phyloP scores from a whole-genome alignment of 2,888 invertebrate species.

The Cynaeus angustus region DNA sequence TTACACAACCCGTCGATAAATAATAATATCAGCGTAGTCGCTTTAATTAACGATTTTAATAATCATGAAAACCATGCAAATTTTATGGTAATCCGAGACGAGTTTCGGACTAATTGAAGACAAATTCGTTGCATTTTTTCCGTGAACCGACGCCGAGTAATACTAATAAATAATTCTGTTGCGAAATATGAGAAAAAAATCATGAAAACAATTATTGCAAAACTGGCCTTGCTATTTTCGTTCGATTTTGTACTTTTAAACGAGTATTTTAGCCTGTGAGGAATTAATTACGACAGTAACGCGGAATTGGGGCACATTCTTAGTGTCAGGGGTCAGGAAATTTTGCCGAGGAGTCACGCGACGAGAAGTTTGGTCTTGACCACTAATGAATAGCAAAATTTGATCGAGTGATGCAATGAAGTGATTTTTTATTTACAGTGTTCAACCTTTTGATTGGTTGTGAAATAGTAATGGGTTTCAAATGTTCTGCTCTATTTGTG shows the following conservation, averaged over 20 bases:
- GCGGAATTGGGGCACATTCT: constrained; percentile 2
- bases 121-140: constrained; percentile 3
- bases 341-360: background rate
- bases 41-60: constrained; percentile 30
- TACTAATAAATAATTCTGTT: constrained; percentile 15
- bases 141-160: constrained; percentile 4
- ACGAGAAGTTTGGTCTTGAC: constrained; percentile 11
- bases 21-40: constrained; percentile 23
- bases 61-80: constrained; percentile 26
- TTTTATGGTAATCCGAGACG: constrained; percentile 12
- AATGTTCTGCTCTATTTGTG: constrained; percentile 35
- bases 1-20: constrained; percentile 16
- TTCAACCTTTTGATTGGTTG: constrained; percentile 27
- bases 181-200: constrained; percentile 28
- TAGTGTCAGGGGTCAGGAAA: constrained; percentile 3
- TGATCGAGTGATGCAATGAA: constrained; percentile 12
- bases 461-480: constrained; percentile 13
- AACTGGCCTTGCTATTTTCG: constrained; percentile 31
- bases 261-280: background rate
- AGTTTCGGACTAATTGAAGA: constrained; percentile 2
- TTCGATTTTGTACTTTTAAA: constrained; percentile 6
- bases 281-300: constrained; percentile 8
- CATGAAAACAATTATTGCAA: constrained; percentile 32
- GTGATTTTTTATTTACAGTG: constrained; percentile 26
- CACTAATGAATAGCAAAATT: constrained; percentile 10